Base-by-base conservation (phyloP, 2,888 invertebrate species). In the Plagiodera versicolora region DNA sequence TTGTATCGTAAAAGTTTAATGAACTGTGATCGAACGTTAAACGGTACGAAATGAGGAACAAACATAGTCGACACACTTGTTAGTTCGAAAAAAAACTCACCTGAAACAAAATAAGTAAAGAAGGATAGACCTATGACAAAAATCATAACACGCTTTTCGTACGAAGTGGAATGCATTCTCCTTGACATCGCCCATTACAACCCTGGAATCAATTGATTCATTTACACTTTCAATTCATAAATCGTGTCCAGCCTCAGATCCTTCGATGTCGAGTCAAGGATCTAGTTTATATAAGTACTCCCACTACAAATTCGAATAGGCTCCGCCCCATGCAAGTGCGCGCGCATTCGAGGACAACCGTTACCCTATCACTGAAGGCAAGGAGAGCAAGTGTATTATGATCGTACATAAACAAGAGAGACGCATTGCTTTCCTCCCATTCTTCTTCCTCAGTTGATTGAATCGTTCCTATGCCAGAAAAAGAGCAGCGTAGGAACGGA, bases 131-230 rank as follows among this genome's bases (percentile, higher is more conserved):
- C 67, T 63, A 72, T 69, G 69, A 71, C 70, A 70, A 39, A 53
- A 44, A 76, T 70, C 72, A 80, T 75, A 82, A 84, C 78, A 83
- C 81, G 80, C 83, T 84, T 82, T 83, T 84, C 78, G 82, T 81
- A 77, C 83, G 83, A 75, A 85, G 82, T 77, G 85, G 85, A 80
- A 84, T 84, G 81, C 84, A 84, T 81, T 84, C 84, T 79, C 84
- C 84, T 75, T 81, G 83, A 77, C 84, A 84, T 80, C 75, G 69
- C 72, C 77, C 75, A 68, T 72, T 78, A 77, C 74, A 75, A 70
- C 77, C 80, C 80, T 80, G 80, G 72, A 80, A 62, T 50, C 58
- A 61, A 52, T 32, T 30, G 58, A 58, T 58, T 58, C 55, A 48
- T 56, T 62, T 62, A 57, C 57, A 39, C 39, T 4, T 32, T 51